Conservation (phyloP, 2,888 invertebrate genomes). For the Stictocephala bisonia region DNA sequence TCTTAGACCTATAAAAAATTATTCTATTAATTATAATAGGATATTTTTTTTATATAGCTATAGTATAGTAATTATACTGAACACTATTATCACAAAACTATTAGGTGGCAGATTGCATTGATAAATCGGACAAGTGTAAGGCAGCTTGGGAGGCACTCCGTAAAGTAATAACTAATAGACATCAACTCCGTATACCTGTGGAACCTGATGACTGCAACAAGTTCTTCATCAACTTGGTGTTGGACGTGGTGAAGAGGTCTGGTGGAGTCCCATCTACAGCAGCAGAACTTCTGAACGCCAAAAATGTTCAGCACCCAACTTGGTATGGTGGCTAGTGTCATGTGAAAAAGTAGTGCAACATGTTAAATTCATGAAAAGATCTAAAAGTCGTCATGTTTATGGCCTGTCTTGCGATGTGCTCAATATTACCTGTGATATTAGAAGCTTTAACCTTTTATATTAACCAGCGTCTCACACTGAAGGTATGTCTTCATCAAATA, state of each 20-base stretch:
- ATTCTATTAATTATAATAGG: no score
- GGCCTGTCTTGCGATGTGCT: not conserved
- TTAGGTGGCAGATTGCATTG: no score
- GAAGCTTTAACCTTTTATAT: not conserved
- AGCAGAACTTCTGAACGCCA: not conserved
- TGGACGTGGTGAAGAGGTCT: not conserved
- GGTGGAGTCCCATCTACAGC: not conserved
- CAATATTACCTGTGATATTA: not conserved
- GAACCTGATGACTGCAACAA: not conserved
- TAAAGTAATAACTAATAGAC: not conserved
- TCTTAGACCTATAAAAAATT: no score
- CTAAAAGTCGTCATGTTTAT: not conserved
- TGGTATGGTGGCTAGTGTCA: not conserved
- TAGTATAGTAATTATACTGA: no score
- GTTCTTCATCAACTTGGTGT: not conserved
- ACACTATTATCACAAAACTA: no score
- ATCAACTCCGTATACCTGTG: not conserved
- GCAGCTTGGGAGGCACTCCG: not conserved
- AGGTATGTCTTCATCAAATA: constrained; percentile 1
- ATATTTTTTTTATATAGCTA: no score
- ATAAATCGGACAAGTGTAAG: constrained; percentile 8
- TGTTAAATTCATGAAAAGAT: not conserved
- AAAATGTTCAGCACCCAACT: not conserved
- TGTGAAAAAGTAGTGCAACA: not conserved
- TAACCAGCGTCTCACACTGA: not conserved